Evolutionary conservation across 2,888 invertebrate species (phyloP), one percentile per base, ranked within the genome.

Genomic region (Charanyca ferruginea): DNA sequence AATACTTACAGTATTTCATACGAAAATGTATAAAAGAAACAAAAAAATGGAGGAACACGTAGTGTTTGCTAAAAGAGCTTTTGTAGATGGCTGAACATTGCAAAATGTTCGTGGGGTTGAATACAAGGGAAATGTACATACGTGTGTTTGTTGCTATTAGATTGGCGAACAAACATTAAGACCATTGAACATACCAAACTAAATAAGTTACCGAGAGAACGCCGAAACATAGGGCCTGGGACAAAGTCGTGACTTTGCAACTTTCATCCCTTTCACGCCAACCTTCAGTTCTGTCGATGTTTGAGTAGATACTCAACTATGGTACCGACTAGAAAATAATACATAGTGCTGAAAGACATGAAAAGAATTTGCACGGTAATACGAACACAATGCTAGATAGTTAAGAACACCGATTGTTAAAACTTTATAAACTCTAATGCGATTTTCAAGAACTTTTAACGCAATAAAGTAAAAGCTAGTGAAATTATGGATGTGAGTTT

Each of bases 1-100:
- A 81, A 83, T 81, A 73, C 67, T 57, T 51, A 68, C 70, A 66
- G 53, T 77, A 66, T 63, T 65, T 73, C 53, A 54, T 61, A 65
- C 48, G 38, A n/a, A 59, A 78, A 74, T 52, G 38, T 47, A 38
- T 23, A 54, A 59, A 47, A 25, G 23, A 18, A 57, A 59, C 32
- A 41, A 42, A 76, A n/a, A 53, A 59, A 32, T 38, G 20, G 20
- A 42, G 23, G 13, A 23, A 52, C 16, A n/a, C 32, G 35, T 22
- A 52, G 32, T 23, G 38, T 77, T 73, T 58, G 5, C 20, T 53
- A 42, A 51, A 74, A 61, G 3, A 54, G 6, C 42, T 55, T 76
- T 42, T 38, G 4, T 16, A 38, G 38, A 51, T 16, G 23, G 16
- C 57, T 54, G 13, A 49, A 54, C n/a, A 49, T 54, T 32, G 35